Evolutionary conservation across 2,888 invertebrate genomes (phyloP).

Genomic region (Drosophila paramelanica): DNA sequence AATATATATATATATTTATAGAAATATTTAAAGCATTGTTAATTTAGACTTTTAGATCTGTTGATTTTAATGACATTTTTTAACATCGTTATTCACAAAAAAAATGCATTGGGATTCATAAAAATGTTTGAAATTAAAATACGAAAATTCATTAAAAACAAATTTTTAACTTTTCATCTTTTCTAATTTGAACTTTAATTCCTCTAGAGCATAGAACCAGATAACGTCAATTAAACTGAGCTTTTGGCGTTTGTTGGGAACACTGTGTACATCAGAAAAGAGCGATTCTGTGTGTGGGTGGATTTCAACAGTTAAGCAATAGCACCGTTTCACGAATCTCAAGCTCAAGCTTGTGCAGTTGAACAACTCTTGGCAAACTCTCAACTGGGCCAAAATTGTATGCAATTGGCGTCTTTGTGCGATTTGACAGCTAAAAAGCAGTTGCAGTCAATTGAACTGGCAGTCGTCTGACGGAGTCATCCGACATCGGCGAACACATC

Average conservation of each 20-base stretch:
- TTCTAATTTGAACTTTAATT: background rate
- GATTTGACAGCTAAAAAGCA: conserved; percentile 36
- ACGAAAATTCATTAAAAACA: too few relatives aligned
- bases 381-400: conserved; percentile 21
- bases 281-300: background rate
- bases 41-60: too few relatives aligned
- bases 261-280: too few relatives aligned
- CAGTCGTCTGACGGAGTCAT: conserved; percentile 30
- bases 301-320: conserved; percentile 7
- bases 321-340: conserved; percentile 5
- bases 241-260: background rate
- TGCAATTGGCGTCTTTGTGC: conserved; percentile 26
- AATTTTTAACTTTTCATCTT: background rate
- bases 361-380: background rate
- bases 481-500: conserved; percentile 40
- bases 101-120: background rate
- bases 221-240: background rate
- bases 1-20: too few relatives aligned
- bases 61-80: background rate
- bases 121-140: too few relatives aligned
- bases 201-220: background rate
- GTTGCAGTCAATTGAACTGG: conserved; percentile 42
- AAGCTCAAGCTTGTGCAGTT: conserved; percentile 4
- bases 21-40: too few relatives aligned
- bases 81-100: background rate